Evolutionary conservation across 53 echinoderm and acorn worm species (phyloP).

Genomic region (Holothuria scabra): DNA sequence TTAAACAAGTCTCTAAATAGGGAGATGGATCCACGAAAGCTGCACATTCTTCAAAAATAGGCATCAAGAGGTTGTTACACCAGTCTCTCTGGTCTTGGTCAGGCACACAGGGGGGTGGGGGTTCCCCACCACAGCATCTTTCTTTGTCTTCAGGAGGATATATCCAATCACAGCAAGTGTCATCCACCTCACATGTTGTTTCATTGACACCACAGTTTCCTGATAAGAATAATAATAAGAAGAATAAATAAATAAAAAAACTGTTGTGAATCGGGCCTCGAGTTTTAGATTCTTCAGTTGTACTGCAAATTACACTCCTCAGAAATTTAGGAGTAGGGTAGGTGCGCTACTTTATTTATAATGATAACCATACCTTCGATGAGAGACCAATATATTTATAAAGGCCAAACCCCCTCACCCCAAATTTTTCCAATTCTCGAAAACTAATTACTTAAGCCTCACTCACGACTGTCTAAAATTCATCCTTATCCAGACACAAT

Average conservation of each 20-base stretch:
- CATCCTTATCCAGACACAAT: no score
- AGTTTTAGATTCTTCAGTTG: no score
- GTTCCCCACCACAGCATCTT: constrained; percentile 56
- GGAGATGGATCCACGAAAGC: constrained; percentile 51
- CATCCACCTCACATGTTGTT: constrained; percentile 67
- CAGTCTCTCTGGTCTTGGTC: constrained; percentile 39
- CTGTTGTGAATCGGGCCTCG: no score
- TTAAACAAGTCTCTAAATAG: constrained; percentile 62
- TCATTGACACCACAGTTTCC: constrained; percentile 77
- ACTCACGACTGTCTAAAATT: no score
- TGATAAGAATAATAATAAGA: neutral
- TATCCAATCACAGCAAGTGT: constrained; percentile 72
- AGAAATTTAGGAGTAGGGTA: no score
- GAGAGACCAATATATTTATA: no score
- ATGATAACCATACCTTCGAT: no score
- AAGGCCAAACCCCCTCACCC: no score
- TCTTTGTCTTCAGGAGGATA: constrained; percentile 58
- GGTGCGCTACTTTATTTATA: no score
- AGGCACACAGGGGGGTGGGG: constrained; percentile 50
- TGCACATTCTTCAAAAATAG: constrained; percentile 66
- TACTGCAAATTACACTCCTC: no score
- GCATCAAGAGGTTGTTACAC: constrained; percentile 68
- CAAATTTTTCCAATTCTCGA: no score
- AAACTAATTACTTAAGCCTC: no score
- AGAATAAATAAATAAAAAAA: neutral